A percentile compares a stretch with the other conserved stretches of the same genome.
These are phyloP conservation scores for Desoria tigrina DNA, from an alignment of 2,888 invertebrate species.

Conservation along the genomic window DNA sequence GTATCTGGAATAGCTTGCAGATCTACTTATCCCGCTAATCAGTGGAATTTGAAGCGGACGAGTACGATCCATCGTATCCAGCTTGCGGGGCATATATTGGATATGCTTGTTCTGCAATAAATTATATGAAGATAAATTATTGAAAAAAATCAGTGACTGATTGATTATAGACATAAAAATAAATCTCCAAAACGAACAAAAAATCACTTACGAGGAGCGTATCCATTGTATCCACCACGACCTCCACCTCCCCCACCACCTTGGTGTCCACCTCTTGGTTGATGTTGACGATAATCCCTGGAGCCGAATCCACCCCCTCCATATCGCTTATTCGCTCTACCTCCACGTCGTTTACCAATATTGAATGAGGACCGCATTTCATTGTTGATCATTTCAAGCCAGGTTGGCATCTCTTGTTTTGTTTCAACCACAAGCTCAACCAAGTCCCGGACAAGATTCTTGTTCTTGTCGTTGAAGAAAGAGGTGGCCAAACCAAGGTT, in stretches of 20 bases:
- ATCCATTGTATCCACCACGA: conserved; percentile 58
- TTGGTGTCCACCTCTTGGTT: conserved; percentile 57
- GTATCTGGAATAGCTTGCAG: conserved; percentile 18
- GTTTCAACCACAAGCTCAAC: conserved; percentile 91
- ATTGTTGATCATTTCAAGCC: conserved; percentile 73
- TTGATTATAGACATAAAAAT: neutral
- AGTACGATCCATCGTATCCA: conserved; percentile 59
- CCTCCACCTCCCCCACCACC: conserved; percentile 53
- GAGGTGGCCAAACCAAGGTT: conserved; percentile 96
- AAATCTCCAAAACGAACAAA: conserved; percentile 2
- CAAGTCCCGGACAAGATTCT: conserved; percentile 89
- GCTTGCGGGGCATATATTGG: conserved; percentile 59
- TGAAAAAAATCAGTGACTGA: conserved; percentile 6
- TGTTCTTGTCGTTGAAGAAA: conserved; percentile 98
- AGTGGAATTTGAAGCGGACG: conserved; percentile 57
- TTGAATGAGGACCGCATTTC: conserved; percentile 60
- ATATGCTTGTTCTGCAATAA: conserved; percentile 46
- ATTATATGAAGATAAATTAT: neutral
- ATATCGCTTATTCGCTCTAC: conserved; percentile 54
- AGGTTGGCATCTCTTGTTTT: conserved; percentile 90
- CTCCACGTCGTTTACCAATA: conserved; percentile 55
- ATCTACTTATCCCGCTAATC: conserved; percentile 60
- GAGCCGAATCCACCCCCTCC: conserved; percentile 66
- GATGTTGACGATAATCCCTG: conserved; percentile 71
- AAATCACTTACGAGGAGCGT: conserved; percentile 49